These are phyloP conservation scores for Spheniscus mendiculus DNA, from an alignment of 2,113 vertebrate species.

Conservation along the genomic window DNA sequence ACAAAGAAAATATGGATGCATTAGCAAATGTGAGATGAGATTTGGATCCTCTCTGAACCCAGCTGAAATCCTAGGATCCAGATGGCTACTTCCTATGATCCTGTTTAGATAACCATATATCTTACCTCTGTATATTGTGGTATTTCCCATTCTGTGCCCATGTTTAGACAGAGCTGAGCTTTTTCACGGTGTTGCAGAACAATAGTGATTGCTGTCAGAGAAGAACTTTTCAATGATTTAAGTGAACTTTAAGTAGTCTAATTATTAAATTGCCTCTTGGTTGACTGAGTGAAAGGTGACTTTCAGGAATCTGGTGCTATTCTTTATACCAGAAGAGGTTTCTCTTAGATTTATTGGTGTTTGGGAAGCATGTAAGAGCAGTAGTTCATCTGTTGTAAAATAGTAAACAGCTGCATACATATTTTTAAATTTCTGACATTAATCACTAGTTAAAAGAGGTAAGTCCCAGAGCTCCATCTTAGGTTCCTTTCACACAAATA, in stretches of 20 bases:
- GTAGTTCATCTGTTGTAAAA: not conserved
- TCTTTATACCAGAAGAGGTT: not conserved
- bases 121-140: not conserved
- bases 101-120: not conserved
- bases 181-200: not conserved
- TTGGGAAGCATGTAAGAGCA: not conserved
- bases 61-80: not conserved
- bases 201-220: rapidly evolving
- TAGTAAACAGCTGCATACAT: not conserved
- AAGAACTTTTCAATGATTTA: not conserved
- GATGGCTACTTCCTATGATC: not conserved
- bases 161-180: not conserved
- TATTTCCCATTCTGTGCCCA: not conserved
- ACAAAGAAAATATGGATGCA: not conserved
- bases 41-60: not conserved
- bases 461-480: not conserved
- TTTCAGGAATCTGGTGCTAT: not conserved
- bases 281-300: not conserved
- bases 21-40: not conserved
- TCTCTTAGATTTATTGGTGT: not conserved
- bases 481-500: not conserved
- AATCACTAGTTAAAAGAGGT: not conserved
- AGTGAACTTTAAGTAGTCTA: not conserved
- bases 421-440: not conserved
- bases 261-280: not conserved